Percentiles rank a stretch among this genome's conserved stretches.
Evolutionary conservation across 2,113 vertebrate species (phyloP).

Genomic region (Xiphophorus hellerii): DNA sequence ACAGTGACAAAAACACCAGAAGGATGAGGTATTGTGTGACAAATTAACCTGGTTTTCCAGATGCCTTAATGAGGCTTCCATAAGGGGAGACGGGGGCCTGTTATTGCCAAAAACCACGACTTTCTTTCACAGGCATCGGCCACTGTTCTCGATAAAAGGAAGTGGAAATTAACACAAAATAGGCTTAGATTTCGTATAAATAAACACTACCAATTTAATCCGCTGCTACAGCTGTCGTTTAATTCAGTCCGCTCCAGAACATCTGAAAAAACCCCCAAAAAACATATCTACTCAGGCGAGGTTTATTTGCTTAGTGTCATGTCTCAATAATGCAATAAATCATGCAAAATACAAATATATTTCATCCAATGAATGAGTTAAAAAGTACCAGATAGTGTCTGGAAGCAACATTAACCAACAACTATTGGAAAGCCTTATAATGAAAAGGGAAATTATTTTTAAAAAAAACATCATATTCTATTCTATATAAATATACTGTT

Average conservation of each 20-base stretch:
- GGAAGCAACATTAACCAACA: neutral
- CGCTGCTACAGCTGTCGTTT: neutral
- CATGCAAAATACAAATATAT: neutral
- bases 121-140: neutral
- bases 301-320: neutral
- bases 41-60: conserved; percentile 47
- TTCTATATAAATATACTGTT: neutral
- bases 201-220: neutral
- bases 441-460: neutral
- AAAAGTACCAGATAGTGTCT: neutral
- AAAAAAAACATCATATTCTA: too few relatives aligned
- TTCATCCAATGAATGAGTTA: neutral
- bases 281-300: neutral
- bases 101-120: neutral
- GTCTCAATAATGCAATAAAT: neutral
- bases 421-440: neutral
- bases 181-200: neutral
- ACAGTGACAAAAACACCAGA: conserved; percentile 57
- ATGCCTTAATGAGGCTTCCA: conserved; percentile 37
- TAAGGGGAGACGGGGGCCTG: conserved; percentile 8
- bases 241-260: neutral
- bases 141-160: conserved; percentile 6
- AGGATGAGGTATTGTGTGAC: conserved; percentile 36
- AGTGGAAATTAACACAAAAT: neutral
- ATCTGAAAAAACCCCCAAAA: neutral